phyloP scores from a whole-genome alignment of 2,888 invertebrate genomes.

The Apotomis capreana region DNA sequence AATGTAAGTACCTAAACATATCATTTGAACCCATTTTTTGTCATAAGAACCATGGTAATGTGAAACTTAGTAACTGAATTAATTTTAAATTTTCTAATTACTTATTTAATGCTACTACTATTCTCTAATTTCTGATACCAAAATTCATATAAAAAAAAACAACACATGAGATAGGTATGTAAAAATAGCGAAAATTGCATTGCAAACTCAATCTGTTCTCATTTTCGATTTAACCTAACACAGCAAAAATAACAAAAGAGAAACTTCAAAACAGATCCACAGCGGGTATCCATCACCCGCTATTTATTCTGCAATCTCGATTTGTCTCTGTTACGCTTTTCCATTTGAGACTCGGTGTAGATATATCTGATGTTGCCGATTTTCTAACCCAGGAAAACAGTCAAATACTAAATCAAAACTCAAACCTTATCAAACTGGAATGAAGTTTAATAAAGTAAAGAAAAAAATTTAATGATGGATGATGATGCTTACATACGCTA shows the following conservation, averaged over 20 bases:
- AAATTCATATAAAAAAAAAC: background rate
- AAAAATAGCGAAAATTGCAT: no score
- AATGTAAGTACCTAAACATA: background rate
- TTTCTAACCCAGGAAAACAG: background rate
- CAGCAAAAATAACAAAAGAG: slow-evolving; percentile 18
- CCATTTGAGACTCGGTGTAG: slow-evolving; percentile 2
- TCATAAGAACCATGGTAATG: no score
- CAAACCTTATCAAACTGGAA: no score
- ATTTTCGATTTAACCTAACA: background rate
- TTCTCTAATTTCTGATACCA: no score
- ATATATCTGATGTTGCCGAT: slow-evolving; percentile 5
- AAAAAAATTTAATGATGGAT: no score
- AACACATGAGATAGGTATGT: background rate
- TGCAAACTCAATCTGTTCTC: background rate
- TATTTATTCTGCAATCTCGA: slow-evolving; percentile 28
- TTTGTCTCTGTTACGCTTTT: slow-evolving; percentile 14
- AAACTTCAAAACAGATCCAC: slow-evolving; percentile 22
- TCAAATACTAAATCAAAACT: background rate
- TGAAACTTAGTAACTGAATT: background rate
- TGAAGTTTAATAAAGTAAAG: no score
- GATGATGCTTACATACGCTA: no score
- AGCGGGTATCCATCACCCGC: slow-evolving; percentile 20
- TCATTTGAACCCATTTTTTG: no score
- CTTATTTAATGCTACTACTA: no score
- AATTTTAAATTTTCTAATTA: background rate